Evolutionary conservation across 2,797 vertebrate genomes (phyloP), one percentile per base, ranked within the genome.

Genomic region (Lophotriccus pileatus): DNA sequence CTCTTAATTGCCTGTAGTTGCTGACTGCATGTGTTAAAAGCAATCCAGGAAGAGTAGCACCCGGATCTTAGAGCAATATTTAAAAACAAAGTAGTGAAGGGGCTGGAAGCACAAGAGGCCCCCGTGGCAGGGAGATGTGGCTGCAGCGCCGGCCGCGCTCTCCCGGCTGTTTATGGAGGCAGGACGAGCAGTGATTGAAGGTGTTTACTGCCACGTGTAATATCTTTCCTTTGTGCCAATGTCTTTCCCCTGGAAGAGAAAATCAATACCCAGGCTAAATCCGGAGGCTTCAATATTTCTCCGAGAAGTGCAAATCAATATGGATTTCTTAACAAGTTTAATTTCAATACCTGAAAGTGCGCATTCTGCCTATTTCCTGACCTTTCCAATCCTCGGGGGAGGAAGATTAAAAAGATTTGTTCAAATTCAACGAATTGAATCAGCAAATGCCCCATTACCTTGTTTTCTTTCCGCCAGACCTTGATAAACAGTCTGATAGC

Each of bases 11-110:
- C 97, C 22, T 52, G 43, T 77, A 83, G 89, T 83, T 81, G 67
- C 96, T 97, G 97, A 97, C 96, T 97, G 97, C 96, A 39, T 90
- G 87, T 93, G 94, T 97, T 95, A 97, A 94, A 97, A 97, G 90
- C 95, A 94, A 94, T 95, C 32, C 56, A 97, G 95, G 97, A 96
- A 93, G 94, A 30, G 36, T 59, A 88, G 96, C 94, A 88, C 94
- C 95, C 95, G 18, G 55, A 89, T 95, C 87, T 85, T 64, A 7
- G 87, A 81, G 93, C 95, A 96, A 96, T 97, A 95, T 94, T 97
- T 95, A 37, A 97, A 97, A 97, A 91, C 94, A 93, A 85, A 97
- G 94, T 47, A 59, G 88, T 43, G 94, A 70, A 64, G 88, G 87
- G 74, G 63, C 85, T 83, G 70, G 19, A 9, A 52, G 93, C 12